Base-by-base conservation (phyloP, 2,113 vertebrate species). In the Rhinopomastus cyanomelas region DNA sequence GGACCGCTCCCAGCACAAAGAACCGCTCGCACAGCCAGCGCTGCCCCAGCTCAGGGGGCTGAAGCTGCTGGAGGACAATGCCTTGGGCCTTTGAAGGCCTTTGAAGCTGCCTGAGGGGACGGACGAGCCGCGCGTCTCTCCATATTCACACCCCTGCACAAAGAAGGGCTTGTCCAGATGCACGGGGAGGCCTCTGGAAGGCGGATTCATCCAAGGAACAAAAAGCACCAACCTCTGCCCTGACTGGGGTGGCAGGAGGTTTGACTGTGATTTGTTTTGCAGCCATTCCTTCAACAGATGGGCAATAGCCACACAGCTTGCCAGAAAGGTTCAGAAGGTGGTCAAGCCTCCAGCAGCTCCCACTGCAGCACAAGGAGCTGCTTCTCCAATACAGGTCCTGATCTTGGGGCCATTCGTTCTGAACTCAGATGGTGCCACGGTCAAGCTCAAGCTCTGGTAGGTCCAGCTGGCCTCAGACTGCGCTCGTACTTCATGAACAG, bases 101-200 rank as follows among this genome's bases (percentile, higher is more conserved):
- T 82, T 95, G 95, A 95, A 60, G 51, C 32, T 53, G 81, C 67
- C 78, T 75, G 81, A 64, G 83, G 90, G 85, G 52, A 85, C 0
- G 32, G 67, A 42, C 7, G 73, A 73, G n/a, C 79, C 46, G 55
- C 11, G 72, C 77, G 32, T 85, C 85, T 89, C 73, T 96, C 66
- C 85, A 93, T 93, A 97, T 86, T 96, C 94, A 94, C 69, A 51
- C 13, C 9, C 55, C 59, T 83, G 77, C 65, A 95, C 96, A 95
- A 94, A 90, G 72, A 74, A 66, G 51, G 65, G 22, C 76, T 84
- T 93, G 80, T 91, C 59, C 81, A 89, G 88, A 88, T 75, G 37
- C 61, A 27, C 0, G 0, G 14, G 29, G 74, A 89, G 61, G 55
- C 71, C 92, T 93, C 80, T 91, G 84, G 93, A 91, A 94, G 83